Evolutionary conservation across 2,888 invertebrate genomes (phyloP).

Genomic region (Drosophila quasianomalipes): DNA sequence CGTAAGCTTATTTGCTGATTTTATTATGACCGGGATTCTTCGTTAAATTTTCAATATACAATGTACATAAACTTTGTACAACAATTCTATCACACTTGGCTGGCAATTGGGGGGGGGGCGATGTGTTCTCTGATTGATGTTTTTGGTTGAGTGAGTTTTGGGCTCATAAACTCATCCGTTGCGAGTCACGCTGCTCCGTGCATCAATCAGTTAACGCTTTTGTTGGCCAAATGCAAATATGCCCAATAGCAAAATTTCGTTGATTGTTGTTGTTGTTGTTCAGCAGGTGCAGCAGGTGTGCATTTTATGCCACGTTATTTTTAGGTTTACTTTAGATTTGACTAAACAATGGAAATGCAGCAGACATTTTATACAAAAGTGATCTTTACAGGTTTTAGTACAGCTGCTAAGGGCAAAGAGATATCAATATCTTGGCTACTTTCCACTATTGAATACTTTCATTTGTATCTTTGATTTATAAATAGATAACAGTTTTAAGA

Average conservation of each 20-base stretch:
- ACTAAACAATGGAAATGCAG: slow-evolving; percentile 14
- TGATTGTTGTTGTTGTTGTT: slow-evolving; percentile 25
- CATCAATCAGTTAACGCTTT: slow-evolving; percentile 28
- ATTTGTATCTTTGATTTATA: not conserved
- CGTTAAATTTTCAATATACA: slow-evolving; percentile 47
- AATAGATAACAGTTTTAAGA: slow-evolving; percentile 1
- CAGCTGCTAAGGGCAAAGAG: not conserved
- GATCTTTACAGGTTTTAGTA: not conserved
- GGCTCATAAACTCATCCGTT: slow-evolving; percentile 22
- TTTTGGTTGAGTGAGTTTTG: slow-evolving; percentile 48
- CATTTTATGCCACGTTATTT: slow-evolving; percentile 29
- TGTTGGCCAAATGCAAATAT: slow-evolving; percentile 29
- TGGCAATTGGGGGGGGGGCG: slow-evolving; percentile 7
- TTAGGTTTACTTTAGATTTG: slow-evolving; percentile 2
- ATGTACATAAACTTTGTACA: slow-evolving; percentile 37
- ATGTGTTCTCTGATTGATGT: slow-evolving; percentile 46
- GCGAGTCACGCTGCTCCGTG: slow-evolving; percentile 16
- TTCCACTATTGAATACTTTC: not conserved
- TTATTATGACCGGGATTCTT: slow-evolving; percentile 61
- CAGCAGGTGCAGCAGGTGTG: slow-evolving; percentile 51
- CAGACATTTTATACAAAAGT: slow-evolving; percentile 10
- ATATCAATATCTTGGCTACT: not conserved
- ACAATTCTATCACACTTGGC: slow-evolving; percentile 48
- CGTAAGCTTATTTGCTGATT: slow-evolving; percentile 76
- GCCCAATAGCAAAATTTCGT: slow-evolving; percentile 19